These are phyloP conservation scores for Scomber scombrus DNA, from an alignment of 2,113 vertebrate species.

Conservation along the genomic window DNA sequence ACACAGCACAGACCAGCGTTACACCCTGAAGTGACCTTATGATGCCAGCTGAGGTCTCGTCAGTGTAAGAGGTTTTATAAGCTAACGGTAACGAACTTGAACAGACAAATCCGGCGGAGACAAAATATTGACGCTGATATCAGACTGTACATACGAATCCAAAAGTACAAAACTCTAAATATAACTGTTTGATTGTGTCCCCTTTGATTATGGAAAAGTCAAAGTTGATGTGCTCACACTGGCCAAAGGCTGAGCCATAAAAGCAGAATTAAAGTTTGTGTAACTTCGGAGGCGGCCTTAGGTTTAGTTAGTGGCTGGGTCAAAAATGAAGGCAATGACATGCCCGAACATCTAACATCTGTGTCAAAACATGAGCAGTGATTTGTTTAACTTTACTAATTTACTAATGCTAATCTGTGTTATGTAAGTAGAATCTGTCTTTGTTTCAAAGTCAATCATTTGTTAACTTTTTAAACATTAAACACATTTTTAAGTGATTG, in stretches of 20 bases:
- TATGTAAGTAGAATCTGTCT: no score
- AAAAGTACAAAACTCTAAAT: background rate
- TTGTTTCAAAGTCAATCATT: no score
- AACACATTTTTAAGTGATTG: no score
- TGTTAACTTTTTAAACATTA: no score
- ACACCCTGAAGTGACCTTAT: constrained; percentile 37
- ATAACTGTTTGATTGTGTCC: no score
- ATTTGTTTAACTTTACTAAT: no score
- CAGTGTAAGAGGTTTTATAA: background rate
- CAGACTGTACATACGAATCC: background rate
- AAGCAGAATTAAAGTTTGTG: constrained; percentile 23
- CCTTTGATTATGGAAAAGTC: no score
- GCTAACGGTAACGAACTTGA: background rate
- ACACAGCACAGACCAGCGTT: constrained; percentile 7
- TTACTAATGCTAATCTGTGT: no score
- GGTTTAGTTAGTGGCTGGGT: background rate
- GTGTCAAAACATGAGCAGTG: constrained; percentile 1
- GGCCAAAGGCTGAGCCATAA: background rate
- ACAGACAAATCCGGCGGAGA: background rate
- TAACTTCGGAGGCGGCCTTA: background rate
- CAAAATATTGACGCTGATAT: background rate
- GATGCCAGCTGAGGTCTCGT: constrained; percentile 20
- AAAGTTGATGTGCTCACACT: constrained; percentile 4
- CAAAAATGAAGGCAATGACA: background rate
- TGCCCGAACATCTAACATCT: constrained; percentile 7